Base-by-base conservation (phyloP, 2,113 vertebrate genomes). In the Scortum barcoo region DNA sequence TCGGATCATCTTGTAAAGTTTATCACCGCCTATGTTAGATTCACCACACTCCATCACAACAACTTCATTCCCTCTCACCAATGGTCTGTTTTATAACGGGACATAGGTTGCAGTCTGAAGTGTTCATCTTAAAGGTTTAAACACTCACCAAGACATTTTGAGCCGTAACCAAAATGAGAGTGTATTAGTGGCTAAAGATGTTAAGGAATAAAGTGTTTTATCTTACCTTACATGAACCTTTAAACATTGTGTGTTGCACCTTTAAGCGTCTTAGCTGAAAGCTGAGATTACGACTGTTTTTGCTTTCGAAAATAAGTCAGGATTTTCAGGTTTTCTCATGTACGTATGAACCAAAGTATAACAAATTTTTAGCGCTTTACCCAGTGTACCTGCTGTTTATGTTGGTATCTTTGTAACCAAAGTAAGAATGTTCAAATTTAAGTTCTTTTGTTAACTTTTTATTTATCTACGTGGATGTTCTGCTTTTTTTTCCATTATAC, bases 311-410 rank as follows among this genome's bases (percentile, higher is more conserved):
- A 46, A 48, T 10, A 56, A 4, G 38, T 65, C 16, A 24, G 42
- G 36, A 50, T 76, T 76, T 78, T 71, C 65, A 61, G 50, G 50
- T 56, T 87, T 76, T 76, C 12, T 85, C 69, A 65, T 84, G 28
- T 33, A 69, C 33, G 24, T 80, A 61, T 84, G 7, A 91, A 93
- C 91, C 89, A 92, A 92, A 93, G 85, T 88, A 28, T 58, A 51
- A 67, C 48, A 63, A 26, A 33, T 80, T 65, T 80, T 69, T 42
- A 61, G 36, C 19, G 62, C 74, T 91, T 81, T 72, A 75, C 61
- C 33, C 46, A 63, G 53, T 78, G 62, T 88, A 88, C 60, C 82
- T 78, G 36, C 58, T 84, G 26, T 79, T 76, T 74, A 58, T 83
- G 77, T 84, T 78, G 38, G 7, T 69, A 71, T 85, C 54, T 78